phyloP scores from a whole-genome alignment of 2,113 vertebrate genomes.

The Leucopsar rothschildi region DNA sequence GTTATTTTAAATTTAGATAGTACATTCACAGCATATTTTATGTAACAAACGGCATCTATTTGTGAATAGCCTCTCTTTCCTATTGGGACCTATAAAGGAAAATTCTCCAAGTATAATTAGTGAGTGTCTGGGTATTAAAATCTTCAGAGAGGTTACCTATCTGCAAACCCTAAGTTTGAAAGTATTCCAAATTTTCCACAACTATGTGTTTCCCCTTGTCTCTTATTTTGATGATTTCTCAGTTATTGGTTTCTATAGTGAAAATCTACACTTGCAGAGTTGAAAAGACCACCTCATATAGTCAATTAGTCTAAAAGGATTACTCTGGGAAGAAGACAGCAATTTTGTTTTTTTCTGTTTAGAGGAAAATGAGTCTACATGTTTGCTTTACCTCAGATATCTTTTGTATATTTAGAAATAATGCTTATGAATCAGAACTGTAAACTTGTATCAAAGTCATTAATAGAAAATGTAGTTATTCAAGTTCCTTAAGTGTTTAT shows the following conservation, averaged over 20 bases:
- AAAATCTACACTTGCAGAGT: neutral
- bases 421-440: neutral
- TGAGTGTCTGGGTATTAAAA: neutral
- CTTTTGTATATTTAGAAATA: neutral
- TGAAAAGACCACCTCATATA: neutral
- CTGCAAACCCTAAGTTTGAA: neutral
- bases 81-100: neutral
- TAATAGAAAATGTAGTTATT: neutral
- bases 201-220: neutral
- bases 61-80: constrained; percentile 29
- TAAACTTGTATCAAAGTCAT: neutral
- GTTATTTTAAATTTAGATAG: constrained; percentile 71
- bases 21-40: constrained; percentile 55
- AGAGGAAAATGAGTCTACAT: neutral
- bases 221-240: neutral
- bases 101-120: neutral
- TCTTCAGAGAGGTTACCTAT: neutral
- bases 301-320: neutral
- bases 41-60: constrained; percentile 52
- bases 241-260: neutral
- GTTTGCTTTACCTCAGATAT: neutral
- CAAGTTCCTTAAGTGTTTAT: neutral
- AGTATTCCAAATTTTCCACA: neutral
- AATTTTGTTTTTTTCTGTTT: neutral
- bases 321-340: neutral